These are phyloP conservation scores for Boloria euphrosyne DNA, from an alignment of 2,888 invertebrate species.

Conservation along the genomic window DNA sequence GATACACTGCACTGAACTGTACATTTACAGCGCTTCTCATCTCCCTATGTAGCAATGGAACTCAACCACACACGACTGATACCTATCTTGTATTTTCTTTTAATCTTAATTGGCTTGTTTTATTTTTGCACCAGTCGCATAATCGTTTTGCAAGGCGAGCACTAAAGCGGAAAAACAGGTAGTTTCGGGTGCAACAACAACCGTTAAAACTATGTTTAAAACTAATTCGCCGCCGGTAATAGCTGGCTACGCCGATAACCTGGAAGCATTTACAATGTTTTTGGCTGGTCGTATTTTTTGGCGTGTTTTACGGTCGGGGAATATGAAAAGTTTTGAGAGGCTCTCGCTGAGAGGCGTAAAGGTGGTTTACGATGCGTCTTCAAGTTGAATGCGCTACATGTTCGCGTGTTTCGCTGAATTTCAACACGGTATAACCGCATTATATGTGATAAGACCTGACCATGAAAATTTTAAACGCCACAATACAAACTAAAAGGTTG, in stretches of 20 bases:
- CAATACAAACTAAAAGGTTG: constrained; percentile 64
- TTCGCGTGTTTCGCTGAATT: constrained; percentile 69
- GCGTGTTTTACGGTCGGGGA: constrained; percentile 77
- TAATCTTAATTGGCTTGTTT: constrained; percentile 52
- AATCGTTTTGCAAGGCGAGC: constrained; percentile 47
- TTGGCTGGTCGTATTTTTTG: constrained; percentile 80
- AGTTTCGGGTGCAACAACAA: constrained; percentile 67
- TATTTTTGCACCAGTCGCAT: constrained; percentile 52
- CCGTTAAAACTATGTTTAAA: constrained; percentile 75
- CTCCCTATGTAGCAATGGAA: constrained; percentile 2
- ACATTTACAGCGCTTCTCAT: constrained; percentile 10
- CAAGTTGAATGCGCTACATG: constrained; percentile 76
- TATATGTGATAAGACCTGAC: constrained; percentile 77
- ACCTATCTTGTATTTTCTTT: constrained; percentile 47
- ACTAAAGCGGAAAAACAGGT: constrained; percentile 57
- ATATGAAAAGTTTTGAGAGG: constrained; percentile 81
- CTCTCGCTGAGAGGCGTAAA: constrained; percentile 76
- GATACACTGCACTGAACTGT: constrained; percentile 18
- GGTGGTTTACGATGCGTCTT: constrained; percentile 81
- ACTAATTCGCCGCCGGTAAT: constrained; percentile 67
- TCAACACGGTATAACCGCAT: constrained; percentile 70
- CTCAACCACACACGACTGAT: constrained; percentile 32
- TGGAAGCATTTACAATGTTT: constrained; percentile 80
- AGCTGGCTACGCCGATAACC: constrained; percentile 67
- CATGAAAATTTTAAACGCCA: constrained; percentile 78